A percentile compares a stretch with the other conserved stretches of the same genome.
These are phyloP conservation scores for Naja naja DNA, from an alignment of 2,113 vertebrate genomes.

Conservation along the genomic window DNA sequence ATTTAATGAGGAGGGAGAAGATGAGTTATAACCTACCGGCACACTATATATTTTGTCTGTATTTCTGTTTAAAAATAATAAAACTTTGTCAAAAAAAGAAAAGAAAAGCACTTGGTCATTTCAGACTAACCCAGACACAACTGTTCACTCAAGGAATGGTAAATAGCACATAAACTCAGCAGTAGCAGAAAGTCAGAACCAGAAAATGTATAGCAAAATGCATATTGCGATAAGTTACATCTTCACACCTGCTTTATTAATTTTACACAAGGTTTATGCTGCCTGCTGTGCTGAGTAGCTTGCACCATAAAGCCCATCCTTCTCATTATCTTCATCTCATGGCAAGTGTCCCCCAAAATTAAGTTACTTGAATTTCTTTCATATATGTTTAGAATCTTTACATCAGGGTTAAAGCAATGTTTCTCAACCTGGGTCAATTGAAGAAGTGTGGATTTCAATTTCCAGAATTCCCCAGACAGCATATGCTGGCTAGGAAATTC, in stretches of 20 bases:
- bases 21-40: too few relatives aligned
- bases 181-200: neutral
- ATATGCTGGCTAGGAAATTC: too few relatives aligned
- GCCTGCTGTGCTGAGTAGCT: neutral
- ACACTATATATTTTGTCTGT: too few relatives aligned
- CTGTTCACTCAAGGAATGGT: neutral
- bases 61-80: too few relatives aligned
- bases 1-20: too few relatives aligned
- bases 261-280: too few relatives aligned
- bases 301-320: neutral
- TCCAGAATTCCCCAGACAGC: too few relatives aligned
- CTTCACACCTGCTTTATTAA: neutral
- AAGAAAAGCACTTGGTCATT: neutral
- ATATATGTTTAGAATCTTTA: neutral
- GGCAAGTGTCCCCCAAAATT: neutral
- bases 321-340: neutral
- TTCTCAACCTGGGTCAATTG: too few relatives aligned
- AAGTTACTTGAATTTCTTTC: neutral
- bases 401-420: neutral
- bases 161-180: neutral
- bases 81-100: too few relatives aligned
- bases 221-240: neutral
- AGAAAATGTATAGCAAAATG: neutral
- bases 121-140: neutral
- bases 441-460: neutral